Evolutionary conservation across 2,113 vertebrate genomes (phyloP).

Genomic region (Spheniscus mendiculus): DNA sequence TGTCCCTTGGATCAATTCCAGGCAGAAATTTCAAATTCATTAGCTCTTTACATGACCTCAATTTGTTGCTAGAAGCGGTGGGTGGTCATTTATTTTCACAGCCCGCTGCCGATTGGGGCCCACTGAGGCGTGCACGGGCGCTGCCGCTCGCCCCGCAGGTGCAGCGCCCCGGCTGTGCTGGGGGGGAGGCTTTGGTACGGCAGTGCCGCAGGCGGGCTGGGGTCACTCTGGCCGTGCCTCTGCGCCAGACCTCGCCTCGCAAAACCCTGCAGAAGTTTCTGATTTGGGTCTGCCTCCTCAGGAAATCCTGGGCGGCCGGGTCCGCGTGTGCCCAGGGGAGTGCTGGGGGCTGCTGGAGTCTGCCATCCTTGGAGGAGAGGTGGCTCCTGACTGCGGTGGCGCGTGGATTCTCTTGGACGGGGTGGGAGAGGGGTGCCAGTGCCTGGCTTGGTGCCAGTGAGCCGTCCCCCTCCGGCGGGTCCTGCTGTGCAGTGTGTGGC

Average conservation of each 20-base stretch:
- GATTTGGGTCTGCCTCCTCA: background rate
- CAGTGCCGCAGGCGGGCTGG: accelerated
- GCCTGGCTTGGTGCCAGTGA: background rate
- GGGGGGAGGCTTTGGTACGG: accelerated
- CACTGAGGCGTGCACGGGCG: accelerated
- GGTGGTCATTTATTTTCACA: background rate
- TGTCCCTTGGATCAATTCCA: background rate
- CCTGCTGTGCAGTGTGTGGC: background rate
- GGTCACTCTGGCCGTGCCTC: accelerated
- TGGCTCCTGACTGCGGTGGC: accelerated
- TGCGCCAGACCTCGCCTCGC: accelerated
- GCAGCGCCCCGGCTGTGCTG: background rate
- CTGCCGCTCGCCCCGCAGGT: background rate
- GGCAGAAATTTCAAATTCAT: background rate
- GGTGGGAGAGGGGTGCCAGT: background rate
- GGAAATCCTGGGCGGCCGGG: background rate
- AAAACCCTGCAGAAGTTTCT: background rate
- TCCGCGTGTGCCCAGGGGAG: background rate
- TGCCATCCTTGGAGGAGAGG: background rate
- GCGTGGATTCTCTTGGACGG: background rate
- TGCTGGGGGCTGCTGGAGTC: background rate
- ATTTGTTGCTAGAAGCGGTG: background rate
- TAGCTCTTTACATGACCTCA: background rate
- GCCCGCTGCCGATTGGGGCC: accelerated
- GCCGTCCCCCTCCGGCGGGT: background rate